These are phyloP conservation scores for Columbina picui DNA, from an alignment of 2,113 vertebrate genomes.

Conservation along the genomic window DNA sequence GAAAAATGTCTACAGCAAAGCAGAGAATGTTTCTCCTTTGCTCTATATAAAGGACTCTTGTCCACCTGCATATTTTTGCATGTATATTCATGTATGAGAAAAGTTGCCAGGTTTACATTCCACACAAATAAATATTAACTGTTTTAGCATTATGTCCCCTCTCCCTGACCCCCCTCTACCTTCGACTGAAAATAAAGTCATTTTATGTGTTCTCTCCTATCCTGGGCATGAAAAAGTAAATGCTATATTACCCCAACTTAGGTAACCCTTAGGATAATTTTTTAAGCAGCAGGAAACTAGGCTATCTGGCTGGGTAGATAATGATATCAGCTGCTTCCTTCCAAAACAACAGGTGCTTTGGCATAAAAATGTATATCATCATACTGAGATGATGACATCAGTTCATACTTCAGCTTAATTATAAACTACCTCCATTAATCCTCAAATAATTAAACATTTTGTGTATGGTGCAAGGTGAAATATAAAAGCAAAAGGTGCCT, in stretches of 20 bases:
- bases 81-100: not conserved
- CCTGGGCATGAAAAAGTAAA: constrained; percentile 79
- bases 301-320: constrained; percentile 98
- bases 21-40: not conserved
- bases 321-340: constrained; percentile 99
- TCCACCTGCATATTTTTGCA: not conserved
- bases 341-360: constrained; percentile 99
- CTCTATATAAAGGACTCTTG: not conserved
- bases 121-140: constrained; percentile 1
- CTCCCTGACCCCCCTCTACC: not conserved
- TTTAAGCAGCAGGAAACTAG: constrained; percentile 93
- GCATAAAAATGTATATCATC: constrained; percentile 94
- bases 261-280: constrained; percentile 94
- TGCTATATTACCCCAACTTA: constrained; percentile 81
- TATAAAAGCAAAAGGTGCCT: constrained; percentile 75
- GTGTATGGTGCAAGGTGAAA: constrained; percentile 82
- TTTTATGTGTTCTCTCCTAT: constrained; percentile 67
- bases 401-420: constrained; percentile 97
- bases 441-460: constrained; percentile 87
- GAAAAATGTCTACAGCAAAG: not conserved
- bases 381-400: constrained; percentile 99
- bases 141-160: not conserved
- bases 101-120: not conserved
- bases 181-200: constrained; percentile 39
- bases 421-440: constrained; percentile 92